Percentiles rank a stretch among this genome's conserved stretches.
These are phyloP conservation scores for Lutjanus campechanus DNA, from an alignment of 2,797 vertebrate genomes.

Conservation along the genomic window DNA sequence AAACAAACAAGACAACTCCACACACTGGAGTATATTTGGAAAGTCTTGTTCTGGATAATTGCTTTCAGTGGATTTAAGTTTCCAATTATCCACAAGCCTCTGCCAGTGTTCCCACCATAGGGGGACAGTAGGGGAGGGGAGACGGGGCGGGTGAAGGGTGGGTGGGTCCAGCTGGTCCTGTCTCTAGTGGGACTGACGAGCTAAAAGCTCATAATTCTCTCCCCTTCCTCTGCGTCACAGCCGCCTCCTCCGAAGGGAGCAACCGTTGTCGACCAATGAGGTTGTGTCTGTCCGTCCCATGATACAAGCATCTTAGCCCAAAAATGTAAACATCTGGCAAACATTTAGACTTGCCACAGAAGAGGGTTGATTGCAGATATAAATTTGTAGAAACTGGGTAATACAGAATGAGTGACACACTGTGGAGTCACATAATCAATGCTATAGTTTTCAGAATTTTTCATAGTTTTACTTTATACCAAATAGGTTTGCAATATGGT, in stretches of 20 bases:
- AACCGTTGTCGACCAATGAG: constrained; percentile 67
- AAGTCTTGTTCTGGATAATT: constrained; percentile 82
- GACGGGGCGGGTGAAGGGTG: constrained; percentile 49
- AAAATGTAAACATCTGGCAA: constrained; percentile 88
- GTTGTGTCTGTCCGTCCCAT: constrained; percentile 75
- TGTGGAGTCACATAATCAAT: background rate
- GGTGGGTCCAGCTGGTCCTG: constrained; percentile 75
- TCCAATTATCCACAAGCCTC: constrained; percentile 80
- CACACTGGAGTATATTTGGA: constrained; percentile 79
- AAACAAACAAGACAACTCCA: constrained; percentile 66
- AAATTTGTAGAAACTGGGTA: constrained; percentile 18
- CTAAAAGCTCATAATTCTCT: constrained; percentile 64
- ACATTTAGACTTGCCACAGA: constrained; percentile 80
- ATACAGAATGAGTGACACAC: constrained; percentile 17
- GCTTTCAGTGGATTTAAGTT: constrained; percentile 84
- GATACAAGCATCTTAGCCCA: constrained; percentile 78
- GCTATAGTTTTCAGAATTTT: background rate
- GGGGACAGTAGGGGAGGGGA: constrained; percentile 51
- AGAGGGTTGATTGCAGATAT: constrained; percentile 44
- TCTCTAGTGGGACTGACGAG: constrained; percentile 69
- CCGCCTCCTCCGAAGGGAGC: constrained; percentile 53
- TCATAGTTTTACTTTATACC: background rate
- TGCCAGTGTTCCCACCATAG: constrained; percentile 74
- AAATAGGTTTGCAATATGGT: background rate
- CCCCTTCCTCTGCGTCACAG: constrained; percentile 67